These are phyloP conservation scores for Sigmodon hispidus DNA, from an alignment of 2,113 vertebrate genomes.

Conservation along the genomic window DNA sequence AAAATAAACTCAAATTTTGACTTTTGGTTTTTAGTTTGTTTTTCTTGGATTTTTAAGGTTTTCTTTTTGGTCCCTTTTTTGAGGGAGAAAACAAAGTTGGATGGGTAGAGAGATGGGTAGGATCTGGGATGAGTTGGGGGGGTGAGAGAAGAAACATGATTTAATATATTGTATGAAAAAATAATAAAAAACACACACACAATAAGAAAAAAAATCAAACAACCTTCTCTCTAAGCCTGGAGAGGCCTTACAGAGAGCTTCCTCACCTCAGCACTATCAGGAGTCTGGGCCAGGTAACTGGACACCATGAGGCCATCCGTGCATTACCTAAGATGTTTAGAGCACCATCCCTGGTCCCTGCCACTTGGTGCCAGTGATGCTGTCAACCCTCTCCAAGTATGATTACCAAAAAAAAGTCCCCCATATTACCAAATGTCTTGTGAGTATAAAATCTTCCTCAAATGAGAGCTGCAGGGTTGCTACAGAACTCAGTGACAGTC, in stretches of 20 bases:
- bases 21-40: no score
- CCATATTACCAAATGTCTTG: neutral
- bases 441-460: neutral
- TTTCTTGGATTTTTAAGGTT: neutral
- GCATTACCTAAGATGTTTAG: neutral
- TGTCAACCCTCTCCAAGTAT: no score
- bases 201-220: neutral
- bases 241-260: neutral
- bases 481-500: neutral
- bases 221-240: neutral
- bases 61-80: neutral
- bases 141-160: neutral
- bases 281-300: neutral
- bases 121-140: neutral
- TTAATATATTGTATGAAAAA: neutral
- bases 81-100: neutral
- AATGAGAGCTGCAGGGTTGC: neutral
- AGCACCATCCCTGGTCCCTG: neutral
- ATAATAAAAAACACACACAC: neutral
- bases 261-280: neutral
- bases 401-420: neutral
- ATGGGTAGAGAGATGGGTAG: neutral
- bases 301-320: neutral
- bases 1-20: neutral
- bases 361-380: neutral